Evolutionary conservation across 2,888 invertebrate species (phyloP).

Genomic region (Hypsopygia costalis): DNA sequence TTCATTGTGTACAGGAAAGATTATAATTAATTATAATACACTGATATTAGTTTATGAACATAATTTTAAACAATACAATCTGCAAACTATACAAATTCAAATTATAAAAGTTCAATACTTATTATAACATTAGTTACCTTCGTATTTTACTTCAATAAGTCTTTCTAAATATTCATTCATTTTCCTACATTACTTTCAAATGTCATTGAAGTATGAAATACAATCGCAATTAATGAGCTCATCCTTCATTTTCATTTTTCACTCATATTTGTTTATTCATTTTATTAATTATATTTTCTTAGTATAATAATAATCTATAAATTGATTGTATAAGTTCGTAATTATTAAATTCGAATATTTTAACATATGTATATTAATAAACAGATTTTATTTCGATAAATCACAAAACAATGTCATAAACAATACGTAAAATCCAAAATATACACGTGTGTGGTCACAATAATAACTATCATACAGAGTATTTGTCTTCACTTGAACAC

Average conservation of each 20-base stretch:
- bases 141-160: conserved; percentile 79
- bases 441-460: conserved; percentile 55
- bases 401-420: conserved; percentile 62
- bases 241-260: conserved; percentile 67
- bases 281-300: conserved; percentile 80
- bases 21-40: conserved; percentile 19
- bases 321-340: conserved; percentile 81
- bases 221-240: conserved; percentile 76
- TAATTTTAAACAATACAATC: conserved; percentile 28
- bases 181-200: conserved; percentile 76
- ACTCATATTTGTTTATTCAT: conserved; percentile 78
- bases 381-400: conserved; percentile 77
- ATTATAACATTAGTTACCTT: conserved; percentile 75
- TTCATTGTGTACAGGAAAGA: not conserved
- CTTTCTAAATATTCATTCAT: conserved; percentile 80
- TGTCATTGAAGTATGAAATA: conserved; percentile 78
- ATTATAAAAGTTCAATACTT: conserved; percentile 66
- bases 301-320: conserved; percentile 81
- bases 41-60: conserved; percentile 22
- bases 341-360: conserved; percentile 82
- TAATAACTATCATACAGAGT: too few species aligned
- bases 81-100: conserved; percentile 45
- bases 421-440: conserved; percentile 55
- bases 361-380: conserved; percentile 82
- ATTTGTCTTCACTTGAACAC: too few species aligned